Base-by-base conservation (phyloP, 1,140 invertebrate genomes). In the Pectinophora gossypiella region DNA sequence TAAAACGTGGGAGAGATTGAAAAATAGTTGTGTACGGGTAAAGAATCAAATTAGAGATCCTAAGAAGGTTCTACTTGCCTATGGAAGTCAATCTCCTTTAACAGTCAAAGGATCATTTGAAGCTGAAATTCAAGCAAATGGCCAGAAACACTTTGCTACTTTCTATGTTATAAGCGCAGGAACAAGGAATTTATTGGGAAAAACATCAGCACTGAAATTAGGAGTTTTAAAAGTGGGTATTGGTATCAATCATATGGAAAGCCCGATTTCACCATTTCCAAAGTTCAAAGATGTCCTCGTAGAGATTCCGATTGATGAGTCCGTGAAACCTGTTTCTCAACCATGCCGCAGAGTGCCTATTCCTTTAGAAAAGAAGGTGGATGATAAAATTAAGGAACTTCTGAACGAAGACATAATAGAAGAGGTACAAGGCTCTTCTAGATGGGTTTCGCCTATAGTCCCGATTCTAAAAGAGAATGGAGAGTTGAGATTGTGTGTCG, bases 211-310 rank as follows among this genome's bases (percentile, higher is more conserved):
- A 10, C 3, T 45, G 13, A 6, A 16, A 19, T 20, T 45, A 13
- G 43, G 43, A 5, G n/a, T n/a, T 5, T 45, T 19, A 4, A 6
- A 18, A 19, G 19, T 45, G 9, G 43, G 43, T 6, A 12, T 45
- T 18, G 43, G 43, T 12, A 19, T 45, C 15, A 45, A 45, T 45
- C 43, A 45, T 5, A 19, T 45, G 4, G 43, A 45, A 45, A 19
- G 19, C 13, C 19, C 13, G 43, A 45, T 6, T 12, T 7, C 15
- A 19, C 5, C 23, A 27, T 27, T 27, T 12, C 12, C 23, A 27
- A 27, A 27, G n/a, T n/a, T n/a, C n/a, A n/a, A n/a, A n/a, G n/a
- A n/a, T n/a, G n/a, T n/a, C n/a, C n/a, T n/a, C n/a, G n/a, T n/a
- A n/a, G n/a, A n/a, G n/a, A n/a, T n/a, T n/a, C n/a, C n/a, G n/a